Conservation (phyloP, 92 coral and sea anemone species). For the Bergia puertoricense region DNA sequence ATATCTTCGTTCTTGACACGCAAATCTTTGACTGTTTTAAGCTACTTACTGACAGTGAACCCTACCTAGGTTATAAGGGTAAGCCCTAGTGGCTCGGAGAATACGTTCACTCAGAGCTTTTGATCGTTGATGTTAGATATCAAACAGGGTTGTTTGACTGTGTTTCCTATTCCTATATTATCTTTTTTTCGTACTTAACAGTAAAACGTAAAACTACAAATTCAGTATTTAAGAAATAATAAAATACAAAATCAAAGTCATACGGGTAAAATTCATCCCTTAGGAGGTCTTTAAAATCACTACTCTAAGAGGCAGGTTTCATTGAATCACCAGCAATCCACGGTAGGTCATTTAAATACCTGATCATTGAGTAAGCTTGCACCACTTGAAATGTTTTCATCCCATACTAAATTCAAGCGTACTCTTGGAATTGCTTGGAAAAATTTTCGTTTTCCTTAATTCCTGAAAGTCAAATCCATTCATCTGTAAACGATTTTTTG, state of each 20-base stretch:
- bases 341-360: not conserved
- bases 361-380: not conserved
- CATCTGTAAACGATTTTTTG: not conserved
- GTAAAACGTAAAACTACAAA: no score
- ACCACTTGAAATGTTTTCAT: not conserved
- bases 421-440: not conserved
- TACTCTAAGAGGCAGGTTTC: not conserved
- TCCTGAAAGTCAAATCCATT: not conserved
- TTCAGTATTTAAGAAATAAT: no score
- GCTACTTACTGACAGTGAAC: no score
- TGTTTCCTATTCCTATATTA: no score
- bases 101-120: no score
- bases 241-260: not conserved
- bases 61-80: no score
- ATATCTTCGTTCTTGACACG: no score
- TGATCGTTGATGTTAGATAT: no score
- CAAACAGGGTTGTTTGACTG: no score
- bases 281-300: not conserved
- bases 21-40: no score
- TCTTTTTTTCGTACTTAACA: no score
- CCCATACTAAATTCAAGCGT: not conserved
- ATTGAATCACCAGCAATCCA: not conserved
- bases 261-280: not conserved
- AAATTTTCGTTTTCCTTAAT: not conserved
- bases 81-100: no score